Base-by-base conservation (phyloP, 2,888 invertebrate genomes). In the Heteromurus nitidus region DNA sequence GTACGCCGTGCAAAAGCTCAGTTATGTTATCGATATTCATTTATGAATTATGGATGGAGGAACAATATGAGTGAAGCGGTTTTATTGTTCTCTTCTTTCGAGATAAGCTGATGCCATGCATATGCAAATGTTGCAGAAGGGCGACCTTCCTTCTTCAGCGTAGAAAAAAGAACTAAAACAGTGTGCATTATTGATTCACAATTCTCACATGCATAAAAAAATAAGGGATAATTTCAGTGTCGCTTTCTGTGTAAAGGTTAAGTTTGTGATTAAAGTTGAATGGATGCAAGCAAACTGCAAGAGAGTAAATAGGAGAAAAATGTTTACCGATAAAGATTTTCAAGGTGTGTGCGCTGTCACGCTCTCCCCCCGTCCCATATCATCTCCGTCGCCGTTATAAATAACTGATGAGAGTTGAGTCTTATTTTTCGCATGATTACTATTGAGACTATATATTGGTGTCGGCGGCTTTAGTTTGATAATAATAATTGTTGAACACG, bases 311-410 rank as follows among this genome's bases (percentile, higher is more conserved):
- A 13, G 18, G 28, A 3, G 16, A 30, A n/a, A 28, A 60, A 30
- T 18, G 20, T 26, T 24, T n/a, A n/a, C 18, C 72, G 64, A 74
- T 75, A 53, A 75, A 55, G 11, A 75, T 75, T 55, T 75, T 53
- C 67, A 75, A 75, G 75, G 75, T 58, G 75, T 67, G 65, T 58
- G 75, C 75, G 28, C 9, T 44, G 58, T 75, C 67, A 75, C 75
- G 75, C 64, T 75, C 74, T 64, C 20, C 7, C 47, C 24, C 31
- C 20, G 22, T 47, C 42, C 22, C 44, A 24, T 42, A 26, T 16
- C n/a, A 5, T 42, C 11, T 11, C n/a, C 22, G 20, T 9, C 44
- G 24, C 22, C 18, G 36, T 65, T 20, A 64, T 64, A 20, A 47
- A 28, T 47, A 67, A 22, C 50, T 18, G n/a, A 5, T 50, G 36